Base-by-base conservation (phyloP, 2,888 invertebrate genomes). In the Tenthredo livida region DNA sequence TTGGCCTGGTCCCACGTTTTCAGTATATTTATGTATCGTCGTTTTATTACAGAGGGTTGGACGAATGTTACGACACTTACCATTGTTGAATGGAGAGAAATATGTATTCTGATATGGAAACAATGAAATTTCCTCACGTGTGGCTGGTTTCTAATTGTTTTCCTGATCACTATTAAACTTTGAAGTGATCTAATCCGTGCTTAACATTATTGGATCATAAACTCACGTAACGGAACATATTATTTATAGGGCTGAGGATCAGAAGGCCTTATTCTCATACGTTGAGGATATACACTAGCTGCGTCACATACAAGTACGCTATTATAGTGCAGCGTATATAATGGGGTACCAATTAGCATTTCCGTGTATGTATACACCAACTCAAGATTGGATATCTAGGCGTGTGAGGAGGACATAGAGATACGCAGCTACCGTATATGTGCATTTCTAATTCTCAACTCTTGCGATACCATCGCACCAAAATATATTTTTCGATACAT, bases 11-110 rank as follows among this genome's bases (percentile, higher is more conserved):
- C 25, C 80, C 58, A 80, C 61, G 40, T 37, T 29, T 61, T 80
- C 80, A 29, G 61, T 80, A 61, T 61, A 80, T 80, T 33, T 80
- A 80, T 58, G 40, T 50, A 73, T 50, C 77, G 17, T 80, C 80
- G 65, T 21, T 21, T 25, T 5, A 80, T 61, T 80, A 33, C 37
- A 37, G 58, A 61, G 80, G 43, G 80, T 80, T 80, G 80, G 7
- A 61, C 80, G 43, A 80, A 40, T 43, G 80, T 61, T 40, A 40
- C 80, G 80, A 73, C 37, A 40, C 54, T 29, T 10, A 29, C 25
- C 50, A 29, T 29, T 50, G 29, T 77, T 25, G 9, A 47, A 29
- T n/a, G 75, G 75, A 29, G 50, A 33, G 29, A 33, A 54, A 77
- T 54, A 29, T 29, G 54, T 54, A 54, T 50, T 54, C 17, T 33